Base-by-base conservation (phyloP, 2,113 vertebrate species). In the Protobothrops flavoviridis region DNA sequence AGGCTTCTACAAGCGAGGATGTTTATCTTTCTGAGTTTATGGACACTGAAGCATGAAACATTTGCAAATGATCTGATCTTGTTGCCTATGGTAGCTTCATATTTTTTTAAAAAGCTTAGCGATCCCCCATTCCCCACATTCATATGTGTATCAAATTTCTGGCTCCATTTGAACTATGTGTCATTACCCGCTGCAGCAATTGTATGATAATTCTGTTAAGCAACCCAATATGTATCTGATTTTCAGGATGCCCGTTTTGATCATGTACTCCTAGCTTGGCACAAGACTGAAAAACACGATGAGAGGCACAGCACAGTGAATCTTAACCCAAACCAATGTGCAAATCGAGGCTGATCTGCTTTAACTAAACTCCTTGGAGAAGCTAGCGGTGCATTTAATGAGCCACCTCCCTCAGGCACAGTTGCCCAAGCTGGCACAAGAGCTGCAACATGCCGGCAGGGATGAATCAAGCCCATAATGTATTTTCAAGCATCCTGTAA, bases 401-500 rank as follows among this genome's bases (percentile, higher is more conserved):
- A 92, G 88, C 88, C 26, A 26, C 88, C 88, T 94, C 88, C 85
- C 88, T 92, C 56, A 92, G 74, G 74, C 69, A n/a, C 90, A 94
- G 87, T 88, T 91, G 93, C 69, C 86, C 90, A 90, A 89, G 91
- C 69, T 92, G 91, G 91, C 93, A 90, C 91, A 87, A 90, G 59
- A 87, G 12, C 91, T 55, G 33, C 91, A 85, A 48, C 15, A 94
- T 33, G 53, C 5, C 90, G 9, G 61, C 85, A 50, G n/a, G 45
- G 93, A 95, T 91, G 0, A 92, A 90, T 33, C 90, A 52, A 88
- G 52, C 81, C 93, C 85, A 4, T 85, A 48, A 85, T 91, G 90
- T 93, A 91, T 91, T 94, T 93, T 52, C 39, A 86, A 92, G 8
- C 55, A 85, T 24, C 26, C 8, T 45, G 5, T 74, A 93, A 85